phyloP scores from a whole-genome alignment of 2,113 vertebrate species.

The Zosterops pallidus region DNA sequence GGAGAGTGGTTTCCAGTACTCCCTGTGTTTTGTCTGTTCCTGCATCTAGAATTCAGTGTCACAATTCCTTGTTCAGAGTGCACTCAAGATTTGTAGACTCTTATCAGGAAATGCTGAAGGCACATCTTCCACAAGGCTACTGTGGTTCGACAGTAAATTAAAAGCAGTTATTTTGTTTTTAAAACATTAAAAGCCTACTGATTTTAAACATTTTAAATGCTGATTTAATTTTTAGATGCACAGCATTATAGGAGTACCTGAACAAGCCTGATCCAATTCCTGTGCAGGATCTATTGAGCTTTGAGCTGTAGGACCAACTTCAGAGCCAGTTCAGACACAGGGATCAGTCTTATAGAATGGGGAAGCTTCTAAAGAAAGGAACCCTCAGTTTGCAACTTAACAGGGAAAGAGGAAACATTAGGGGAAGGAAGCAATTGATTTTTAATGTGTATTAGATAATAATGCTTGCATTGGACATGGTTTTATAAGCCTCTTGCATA shows the following conservation, averaged over 20 bases:
- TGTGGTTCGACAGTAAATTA: not conserved
- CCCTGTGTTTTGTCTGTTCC: not conserved
- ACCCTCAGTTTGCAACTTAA: not conserved
- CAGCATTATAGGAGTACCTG: not conserved
- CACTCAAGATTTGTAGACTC: not conserved
- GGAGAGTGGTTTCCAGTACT: not conserved
- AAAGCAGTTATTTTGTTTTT: not conserved
- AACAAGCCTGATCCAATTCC: not conserved
- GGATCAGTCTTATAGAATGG: not conserved
- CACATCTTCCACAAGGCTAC: not conserved
- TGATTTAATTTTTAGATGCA: not conserved
- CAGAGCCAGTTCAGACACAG: not conserved
- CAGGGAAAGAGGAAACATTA: not conserved
- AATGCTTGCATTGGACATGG: not conserved
- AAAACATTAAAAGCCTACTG: not conserved
- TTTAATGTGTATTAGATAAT: not conserved
- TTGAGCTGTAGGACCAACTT: not conserved
- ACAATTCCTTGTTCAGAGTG: not conserved
- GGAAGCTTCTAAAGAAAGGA: not conserved
- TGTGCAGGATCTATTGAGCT: not conserved
- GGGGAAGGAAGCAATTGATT: not conserved
- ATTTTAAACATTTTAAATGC: not conserved
- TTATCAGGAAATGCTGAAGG: not conserved
- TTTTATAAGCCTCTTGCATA: conserved; percentile 13
- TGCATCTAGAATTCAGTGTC: not conserved